Evolutionary conservation across 2,797 vertebrate species (phyloP).

Genomic region (Anguilla megastoma): DNA sequence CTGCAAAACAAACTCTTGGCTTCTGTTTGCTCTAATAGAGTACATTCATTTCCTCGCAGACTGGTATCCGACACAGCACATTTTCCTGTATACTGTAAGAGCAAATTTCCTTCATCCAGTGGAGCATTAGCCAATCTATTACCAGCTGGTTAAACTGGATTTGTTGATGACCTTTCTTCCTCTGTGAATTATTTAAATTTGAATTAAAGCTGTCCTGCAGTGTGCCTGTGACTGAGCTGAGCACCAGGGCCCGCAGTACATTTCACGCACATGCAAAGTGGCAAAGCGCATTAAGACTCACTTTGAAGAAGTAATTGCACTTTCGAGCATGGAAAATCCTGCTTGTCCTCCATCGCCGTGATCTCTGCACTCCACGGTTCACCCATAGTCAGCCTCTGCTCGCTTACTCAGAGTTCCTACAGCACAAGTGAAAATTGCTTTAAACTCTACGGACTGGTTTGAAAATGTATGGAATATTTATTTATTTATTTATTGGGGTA

Average conservation of each 20-base stretch:
- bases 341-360: background rate
- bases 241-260: background rate
- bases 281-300: background rate
- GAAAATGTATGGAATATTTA: no score
- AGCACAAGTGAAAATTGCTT: background rate
- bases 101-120: background rate
- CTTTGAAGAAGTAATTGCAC: constrained; percentile 9
- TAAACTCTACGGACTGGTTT: background rate
- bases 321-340: constrained; percentile 14
- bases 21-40: background rate
- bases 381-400: background rate
- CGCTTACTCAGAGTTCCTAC: background rate
- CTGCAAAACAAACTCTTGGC: background rate
- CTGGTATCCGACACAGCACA: background rate
- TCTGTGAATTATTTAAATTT: constrained; percentile 21
- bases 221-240: background rate
- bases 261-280: background rate
- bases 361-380: background rate
- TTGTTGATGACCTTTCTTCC: background rate
- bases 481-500: no score
- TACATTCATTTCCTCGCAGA: background rate
- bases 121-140: background rate
- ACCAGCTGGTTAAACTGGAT: background rate
- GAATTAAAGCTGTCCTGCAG: background rate
- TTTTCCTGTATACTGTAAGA: background rate